phyloP scores from a whole-genome alignment of 2,113 vertebrate genomes.

The Gavialis gangeticus region DNA sequence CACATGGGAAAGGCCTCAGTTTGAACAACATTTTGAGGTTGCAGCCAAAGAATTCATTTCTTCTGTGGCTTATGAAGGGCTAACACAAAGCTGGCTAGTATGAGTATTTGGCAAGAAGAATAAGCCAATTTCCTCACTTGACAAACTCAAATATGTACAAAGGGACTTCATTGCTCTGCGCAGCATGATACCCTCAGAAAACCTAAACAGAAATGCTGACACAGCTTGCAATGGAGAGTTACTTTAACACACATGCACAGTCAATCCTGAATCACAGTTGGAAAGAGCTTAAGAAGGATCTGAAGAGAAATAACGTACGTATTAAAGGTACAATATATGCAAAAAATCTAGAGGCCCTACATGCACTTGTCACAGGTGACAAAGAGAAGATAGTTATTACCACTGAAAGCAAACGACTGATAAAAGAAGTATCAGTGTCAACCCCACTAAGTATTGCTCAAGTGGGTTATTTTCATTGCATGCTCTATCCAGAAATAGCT shows the following conservation, averaged over 20 bases:
- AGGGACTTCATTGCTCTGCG: not conserved
- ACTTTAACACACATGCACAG: not conserved
- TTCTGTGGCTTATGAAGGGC: conserved; percentile 28
- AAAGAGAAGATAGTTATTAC: not conserved
- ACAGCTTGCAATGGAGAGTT: not conserved
- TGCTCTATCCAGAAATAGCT: not conserved
- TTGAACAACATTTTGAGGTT: conserved; percentile 25
- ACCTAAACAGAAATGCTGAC: not conserved
- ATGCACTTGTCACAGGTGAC: not conserved
- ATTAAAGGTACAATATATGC: not conserved
- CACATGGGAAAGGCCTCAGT: conserved; percentile 23
- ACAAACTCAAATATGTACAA: not conserved
- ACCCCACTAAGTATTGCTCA: not conserved
- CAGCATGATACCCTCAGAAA: not conserved
- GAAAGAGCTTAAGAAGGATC: not conserved
- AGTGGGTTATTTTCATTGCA: not conserved
- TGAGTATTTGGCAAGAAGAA: not conserved
- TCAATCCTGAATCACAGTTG: not conserved
- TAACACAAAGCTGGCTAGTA: not conserved
- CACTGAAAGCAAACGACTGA: not conserved
- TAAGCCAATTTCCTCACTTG: not conserved
- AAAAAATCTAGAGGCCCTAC: not conserved
- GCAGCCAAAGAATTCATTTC: not conserved
- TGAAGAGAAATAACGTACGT: not conserved
- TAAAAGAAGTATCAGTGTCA: not conserved